phyloP scores from a whole-genome alignment of 2,888 invertebrate genomes.

The Elmis aenea region DNA sequence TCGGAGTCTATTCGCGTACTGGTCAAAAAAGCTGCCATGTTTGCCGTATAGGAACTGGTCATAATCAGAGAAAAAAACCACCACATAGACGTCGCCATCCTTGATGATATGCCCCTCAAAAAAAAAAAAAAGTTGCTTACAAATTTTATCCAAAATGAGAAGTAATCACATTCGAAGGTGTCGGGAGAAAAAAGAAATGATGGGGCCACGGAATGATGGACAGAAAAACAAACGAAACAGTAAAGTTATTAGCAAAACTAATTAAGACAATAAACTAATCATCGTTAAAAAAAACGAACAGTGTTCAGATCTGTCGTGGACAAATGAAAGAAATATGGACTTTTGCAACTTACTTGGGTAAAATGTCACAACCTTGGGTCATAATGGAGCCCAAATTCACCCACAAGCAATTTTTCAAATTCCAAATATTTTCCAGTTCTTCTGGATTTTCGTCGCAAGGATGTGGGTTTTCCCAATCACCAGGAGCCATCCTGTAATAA shows the following conservation, averaged over 20 bases:
- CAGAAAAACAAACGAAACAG: too few species aligned
- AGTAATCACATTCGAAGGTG: too few species aligned
- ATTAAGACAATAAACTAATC: too few species aligned
- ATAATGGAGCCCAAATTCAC: slow-evolving; percentile 86
- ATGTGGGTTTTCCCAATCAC: slow-evolving; percentile 92
- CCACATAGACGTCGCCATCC: slow-evolving; percentile 85
- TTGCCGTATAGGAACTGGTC: slow-evolving; percentile 90
- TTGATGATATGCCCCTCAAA: slow-evolving; percentile 77
- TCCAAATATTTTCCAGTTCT: slow-evolving; percentile 85
- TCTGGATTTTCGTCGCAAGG: slow-evolving; percentile 81
- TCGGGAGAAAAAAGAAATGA: too few species aligned
- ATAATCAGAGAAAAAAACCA: slow-evolving; percentile 92
- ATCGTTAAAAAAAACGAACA: too few species aligned
- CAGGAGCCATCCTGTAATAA: slow-evolving; percentile 66
- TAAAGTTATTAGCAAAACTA: too few species aligned
- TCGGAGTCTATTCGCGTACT: slow-evolving; percentile 84
- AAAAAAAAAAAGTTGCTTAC: too few species aligned
- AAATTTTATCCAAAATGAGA: too few species aligned
- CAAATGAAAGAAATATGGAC: too few species aligned
- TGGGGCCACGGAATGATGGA: too few species aligned
- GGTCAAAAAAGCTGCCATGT: slow-evolving; percentile 88
- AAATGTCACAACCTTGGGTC: slow-evolving; percentile 88
- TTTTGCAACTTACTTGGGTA: slow-evolving; percentile 65
- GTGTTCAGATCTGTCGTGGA: too few species aligned
- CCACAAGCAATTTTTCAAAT: slow-evolving; percentile 86